Conservation (phyloP, 1,140 invertebrate species). For the Pissodes strobi region DNA sequence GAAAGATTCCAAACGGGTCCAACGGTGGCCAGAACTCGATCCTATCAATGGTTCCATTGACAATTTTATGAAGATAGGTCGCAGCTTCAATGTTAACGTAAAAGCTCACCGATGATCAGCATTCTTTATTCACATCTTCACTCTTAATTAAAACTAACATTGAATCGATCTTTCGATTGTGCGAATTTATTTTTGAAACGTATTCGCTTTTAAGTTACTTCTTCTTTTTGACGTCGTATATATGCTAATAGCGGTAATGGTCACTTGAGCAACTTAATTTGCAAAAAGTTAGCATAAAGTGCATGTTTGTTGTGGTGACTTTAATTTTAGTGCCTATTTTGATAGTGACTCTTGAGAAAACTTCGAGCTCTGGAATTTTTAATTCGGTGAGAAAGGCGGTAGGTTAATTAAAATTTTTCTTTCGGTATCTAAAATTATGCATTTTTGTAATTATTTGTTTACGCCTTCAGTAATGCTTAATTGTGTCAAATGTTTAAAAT, state of each 20-base stretch:
- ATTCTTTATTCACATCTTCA: background rate
- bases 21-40: too few relatives aligned
- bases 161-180: slow-evolving; percentile 4
- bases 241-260: background rate
- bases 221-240: background rate
- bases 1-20: too few relatives aligned
- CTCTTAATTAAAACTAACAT: slow-evolving; percentile 9
- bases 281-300: background rate
- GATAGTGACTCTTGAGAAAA: too few relatives aligned
- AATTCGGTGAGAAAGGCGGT: too few relatives aligned
- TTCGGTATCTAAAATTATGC: too few relatives aligned
- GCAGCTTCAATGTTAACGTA: slow-evolving; percentile 5
- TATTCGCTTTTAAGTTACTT: background rate
- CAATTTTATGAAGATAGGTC: background rate
- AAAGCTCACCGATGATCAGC: background rate
- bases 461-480: too few relatives aligned
- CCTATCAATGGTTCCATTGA: background rate
- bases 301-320: background rate
- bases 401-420: too few relatives aligned
- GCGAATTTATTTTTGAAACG: background rate
- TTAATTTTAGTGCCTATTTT: too few relatives aligned
- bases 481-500: too few relatives aligned
- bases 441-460: too few relatives aligned
- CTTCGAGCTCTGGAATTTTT: too few relatives aligned
- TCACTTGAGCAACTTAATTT: slow-evolving; percentile 1